A percentile compares a stretch with the other conserved stretches of the same genome.
Evolutionary conservation across 2,888 invertebrate species (phyloP).

Genomic region (Callosobruchus maculatus): DNA sequence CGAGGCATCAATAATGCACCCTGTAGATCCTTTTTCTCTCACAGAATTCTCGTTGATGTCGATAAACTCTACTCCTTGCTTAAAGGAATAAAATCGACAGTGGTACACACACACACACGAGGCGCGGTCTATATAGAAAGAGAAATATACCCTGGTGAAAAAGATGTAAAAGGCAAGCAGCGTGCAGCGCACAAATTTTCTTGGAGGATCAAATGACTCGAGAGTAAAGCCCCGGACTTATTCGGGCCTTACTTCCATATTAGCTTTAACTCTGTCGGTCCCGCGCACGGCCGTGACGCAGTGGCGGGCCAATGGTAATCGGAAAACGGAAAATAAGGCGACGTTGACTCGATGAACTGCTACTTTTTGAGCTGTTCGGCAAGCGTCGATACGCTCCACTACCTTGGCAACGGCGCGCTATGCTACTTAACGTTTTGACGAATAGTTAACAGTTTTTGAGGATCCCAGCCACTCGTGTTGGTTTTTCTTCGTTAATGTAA

Average conservation of each 20-base stretch:
- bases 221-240: constrained; percentile 46
- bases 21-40: no score
- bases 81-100: background rate
- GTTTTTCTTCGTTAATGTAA: no score
- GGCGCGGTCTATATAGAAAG: background rate
- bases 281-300: background rate
- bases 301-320: no score
- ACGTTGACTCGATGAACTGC: no score
- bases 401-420: no score
- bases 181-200: constrained; percentile 44
- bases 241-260: constrained; percentile 39
- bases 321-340: no score
- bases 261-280: constrained; percentile 8
- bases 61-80: background rate
- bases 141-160: constrained; percentile 6
- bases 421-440: no score
- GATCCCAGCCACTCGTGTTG: no score
- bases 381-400: no score
- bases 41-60: background rate
- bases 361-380: no score
- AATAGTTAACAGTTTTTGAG: no score
- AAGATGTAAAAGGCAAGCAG: constrained; percentile 25
- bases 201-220: constrained; percentile 48
- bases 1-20: no score
- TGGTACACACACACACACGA: background rate